Evolutionary conservation across 2,888 invertebrate species (phyloP), one percentile per base, ranked within the genome.

Genomic region (Shargacucullia verbasci): DNA sequence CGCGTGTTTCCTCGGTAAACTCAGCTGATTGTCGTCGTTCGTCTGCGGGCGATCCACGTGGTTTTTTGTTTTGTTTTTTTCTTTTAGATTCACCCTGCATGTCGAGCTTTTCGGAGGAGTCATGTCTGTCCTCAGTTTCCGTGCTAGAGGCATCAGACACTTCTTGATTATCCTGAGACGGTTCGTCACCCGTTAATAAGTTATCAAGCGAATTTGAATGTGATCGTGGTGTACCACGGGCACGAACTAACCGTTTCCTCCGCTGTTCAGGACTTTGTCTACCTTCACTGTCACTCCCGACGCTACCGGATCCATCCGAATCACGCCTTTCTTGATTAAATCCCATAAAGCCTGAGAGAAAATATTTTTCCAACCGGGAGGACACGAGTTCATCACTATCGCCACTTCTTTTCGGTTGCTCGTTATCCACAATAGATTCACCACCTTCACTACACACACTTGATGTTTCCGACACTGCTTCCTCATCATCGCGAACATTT

Each of bases 281-380:
- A 0, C 98, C 98, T 83, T 98, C 98, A 81, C 98, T 98, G 79
- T 98, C 98, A 89, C 98, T 98, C 6, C 98, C 98, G 0, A 98
- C 98, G 80, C 98, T 98, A 0, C 97, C 97, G 27, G 97, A 97
- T 1, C 97, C 98, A 77, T 97, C 97, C 0, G 97, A 96, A 79
- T 97, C 97, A 34, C 97, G 95, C 59, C 97, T 95, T 76, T 97
- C 97, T 45, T 96, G 95, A 72, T 96, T 96, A 76, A 97, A 97
- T 0, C 97, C 97, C 95, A 97, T 96, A 80, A 98, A 97, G 33
- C 97, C 97, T 0, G 97, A 97, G 0, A 98, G 91, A 86, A 98
- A 98, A 90, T 98, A 98, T 86, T 98, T 98, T 86, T 98, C 98
- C 63, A 98, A 88, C 12, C 98, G 95, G 0, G 97, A 97, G 0